These are phyloP conservation scores for Cepaea nemoralis DNA, from an alignment of 1,140 invertebrate genomes.

Conservation along the genomic window DNA sequence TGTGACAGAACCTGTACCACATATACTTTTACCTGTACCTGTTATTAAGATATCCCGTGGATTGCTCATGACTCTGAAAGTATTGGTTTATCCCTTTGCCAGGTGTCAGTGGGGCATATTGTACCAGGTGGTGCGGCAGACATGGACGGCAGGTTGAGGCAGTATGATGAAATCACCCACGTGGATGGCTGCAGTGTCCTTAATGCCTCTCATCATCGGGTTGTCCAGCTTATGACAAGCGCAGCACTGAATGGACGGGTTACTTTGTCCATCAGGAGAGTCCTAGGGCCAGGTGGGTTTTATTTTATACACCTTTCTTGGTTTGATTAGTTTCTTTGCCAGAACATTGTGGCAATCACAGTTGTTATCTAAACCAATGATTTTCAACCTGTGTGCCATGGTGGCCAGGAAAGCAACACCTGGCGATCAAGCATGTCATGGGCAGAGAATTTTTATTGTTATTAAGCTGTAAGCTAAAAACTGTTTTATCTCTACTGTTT, in stretches of 20 bases:
- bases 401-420: too few relatives aligned
- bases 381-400: too few relatives aligned
- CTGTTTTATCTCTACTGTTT: too few relatives aligned
- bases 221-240: constrained; percentile 89
- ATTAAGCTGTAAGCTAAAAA: too few relatives aligned
- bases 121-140: constrained; percentile 93
- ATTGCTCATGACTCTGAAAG: not conserved
- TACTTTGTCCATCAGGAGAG: constrained; percentile 66
- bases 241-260: constrained; percentile 84
- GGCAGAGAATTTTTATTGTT: too few relatives aligned
- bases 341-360: too few relatives aligned
- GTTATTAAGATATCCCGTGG: too few relatives aligned
- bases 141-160: constrained; percentile 85
- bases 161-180: constrained; percentile 90
- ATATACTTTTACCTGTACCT: too few relatives aligned
- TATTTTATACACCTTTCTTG: not conserved
- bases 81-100: constrained; percentile 26
- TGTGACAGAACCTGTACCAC: too few relatives aligned
- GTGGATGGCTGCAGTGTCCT: constrained; percentile 82
- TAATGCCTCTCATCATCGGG: constrained; percentile 88
- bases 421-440: too few relatives aligned
- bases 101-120: constrained; percentile 93
- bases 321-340: not conserved
- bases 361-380: too few relatives aligned
- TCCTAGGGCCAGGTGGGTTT: constrained; percentile 21